A percentile compares a stretch with the other conserved stretches of the same genome.
These are phyloP conservation scores for Sebastes reedi DNA, from an alignment of 2,797 vertebrate species.

Conservation along the genomic window DNA sequence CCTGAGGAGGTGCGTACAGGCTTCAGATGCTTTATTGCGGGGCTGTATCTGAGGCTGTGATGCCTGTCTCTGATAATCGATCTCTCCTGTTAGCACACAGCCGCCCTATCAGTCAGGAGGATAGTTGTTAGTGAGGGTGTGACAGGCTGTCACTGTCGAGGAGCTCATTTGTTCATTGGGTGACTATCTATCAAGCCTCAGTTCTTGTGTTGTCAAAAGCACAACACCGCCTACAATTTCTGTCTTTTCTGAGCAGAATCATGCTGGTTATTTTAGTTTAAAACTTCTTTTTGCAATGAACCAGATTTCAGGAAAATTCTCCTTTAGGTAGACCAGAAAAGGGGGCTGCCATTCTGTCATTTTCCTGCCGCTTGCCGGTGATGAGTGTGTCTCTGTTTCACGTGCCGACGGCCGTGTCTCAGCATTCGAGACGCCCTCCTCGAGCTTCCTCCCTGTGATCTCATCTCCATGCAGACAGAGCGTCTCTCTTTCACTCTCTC, in stretches of 20 bases:
- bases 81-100: conserved; percentile 60
- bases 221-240: background rate
- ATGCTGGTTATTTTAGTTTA: background rate
- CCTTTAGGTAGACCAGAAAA: conserved; percentile 9
- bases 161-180: conserved; percentile 51
- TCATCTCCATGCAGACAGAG: conserved; percentile 74
- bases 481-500: conserved; percentile 58
- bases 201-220: conserved; percentile 11
- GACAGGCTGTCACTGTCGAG: conserved; percentile 40
- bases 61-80: conserved; percentile 72
- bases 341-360: conserved; percentile 5
- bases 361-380: conserved; percentile 20
- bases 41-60: conserved; percentile 55
- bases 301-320: background rate
- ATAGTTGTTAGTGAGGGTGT: conserved; percentile 57
- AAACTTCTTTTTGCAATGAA: background rate
- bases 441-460: conserved; percentile 51
- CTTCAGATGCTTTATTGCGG: conserved; percentile 43
- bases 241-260: background rate
- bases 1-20: conserved; percentile 15
- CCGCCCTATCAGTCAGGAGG: conserved; percentile 57
- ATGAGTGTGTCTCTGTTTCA: conserved; percentile 43
- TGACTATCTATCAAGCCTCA: background rate
- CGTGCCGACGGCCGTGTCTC: conserved; percentile 24
- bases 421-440: conserved; percentile 41